Percentiles rank a stretch among this genome's conserved stretches.
Conservation (phyloP, 1,140 invertebrate genomes). For the Manduca sexta region DNA sequence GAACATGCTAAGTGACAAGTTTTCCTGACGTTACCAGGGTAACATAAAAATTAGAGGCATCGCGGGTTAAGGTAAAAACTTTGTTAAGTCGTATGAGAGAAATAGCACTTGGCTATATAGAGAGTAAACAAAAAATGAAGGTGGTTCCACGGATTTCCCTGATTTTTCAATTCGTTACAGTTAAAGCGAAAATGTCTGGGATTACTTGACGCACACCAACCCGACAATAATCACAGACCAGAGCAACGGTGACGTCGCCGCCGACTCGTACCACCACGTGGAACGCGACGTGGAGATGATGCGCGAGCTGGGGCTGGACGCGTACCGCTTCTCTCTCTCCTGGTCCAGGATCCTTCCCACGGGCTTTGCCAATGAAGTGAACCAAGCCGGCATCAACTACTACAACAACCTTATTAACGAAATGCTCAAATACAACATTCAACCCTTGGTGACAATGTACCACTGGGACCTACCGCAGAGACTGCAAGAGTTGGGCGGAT, state of each 20-base stretch:
- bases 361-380: constrained; percentile 70
- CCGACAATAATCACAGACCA: constrained; percentile 28
- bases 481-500: constrained; percentile 51
- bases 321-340: constrained; percentile 48
- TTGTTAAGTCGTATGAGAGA: too few relatives aligned
- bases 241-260: constrained; percentile 31
- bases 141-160: too few relatives aligned
- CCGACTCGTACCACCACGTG: constrained; percentile 43
- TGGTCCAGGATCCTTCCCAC: constrained; percentile 69
- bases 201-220: constrained; percentile 39
- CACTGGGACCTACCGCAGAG: constrained; percentile 57
- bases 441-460: constrained; percentile 51
- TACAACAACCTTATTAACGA: constrained; percentile 76
- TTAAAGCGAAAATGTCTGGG: constrained; percentile 62
- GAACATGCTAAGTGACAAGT: too few relatives aligned
- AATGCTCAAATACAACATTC: constrained; percentile 53
- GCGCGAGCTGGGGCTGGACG: constrained; percentile 42
- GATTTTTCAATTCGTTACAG: too few relatives aligned
- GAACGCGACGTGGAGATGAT: constrained; percentile 55
- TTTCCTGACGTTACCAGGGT: too few relatives aligned
- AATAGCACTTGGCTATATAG: too few relatives aligned
- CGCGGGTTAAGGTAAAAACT: too few relatives aligned
- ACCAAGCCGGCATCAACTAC: constrained; percentile 69
- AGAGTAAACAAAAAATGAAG: too few relatives aligned
- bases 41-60: too few relatives aligned